A percentile compares a stretch with the other conserved stretches of the same genome.
Conservation (phyloP, 2,113 vertebrate species). For the Zosterops borbonicus region DNA sequence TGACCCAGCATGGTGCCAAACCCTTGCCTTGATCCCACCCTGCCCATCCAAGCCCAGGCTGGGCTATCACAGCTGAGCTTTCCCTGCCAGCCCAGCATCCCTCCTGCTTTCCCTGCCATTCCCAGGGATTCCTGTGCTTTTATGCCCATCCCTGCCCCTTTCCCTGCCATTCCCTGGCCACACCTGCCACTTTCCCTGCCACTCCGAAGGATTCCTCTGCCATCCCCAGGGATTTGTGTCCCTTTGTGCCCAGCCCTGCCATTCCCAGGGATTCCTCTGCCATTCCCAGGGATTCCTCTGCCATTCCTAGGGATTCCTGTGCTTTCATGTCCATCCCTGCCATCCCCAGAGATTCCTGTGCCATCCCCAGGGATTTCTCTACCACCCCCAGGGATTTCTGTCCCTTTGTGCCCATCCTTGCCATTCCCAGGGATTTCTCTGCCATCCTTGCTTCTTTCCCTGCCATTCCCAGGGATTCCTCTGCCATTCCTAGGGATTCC, state of each 20-base stretch:
- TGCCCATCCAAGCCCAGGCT: fast-evolving
- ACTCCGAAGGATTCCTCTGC: not conserved
- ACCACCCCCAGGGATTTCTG: not conserved
- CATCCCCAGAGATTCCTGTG: too few relatives aligned
- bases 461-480: too few relatives aligned
- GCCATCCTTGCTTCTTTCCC: too few relatives aligned
- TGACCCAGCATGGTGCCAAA: fast-evolving
- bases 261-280: not conserved
- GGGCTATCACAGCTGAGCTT: not conserved
- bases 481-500: too few relatives aligned
- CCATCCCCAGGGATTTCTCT: too few relatives aligned
- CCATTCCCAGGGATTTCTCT: not conserved
- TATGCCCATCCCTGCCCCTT: too few relatives aligned
- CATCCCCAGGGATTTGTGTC: not conserved
- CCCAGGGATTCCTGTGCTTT: too few relatives aligned
- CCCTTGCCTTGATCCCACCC: not conserved
- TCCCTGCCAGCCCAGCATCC: not conserved
- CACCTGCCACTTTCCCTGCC: too few relatives aligned
- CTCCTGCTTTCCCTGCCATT: not conserved
- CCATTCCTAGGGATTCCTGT: too few relatives aligned
- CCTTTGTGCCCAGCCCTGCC: not conserved
- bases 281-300: too few relatives aligned
- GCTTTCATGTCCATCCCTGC: too few relatives aligned
- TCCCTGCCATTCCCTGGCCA: too few relatives aligned
- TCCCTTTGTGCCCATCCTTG: not conserved